Evolutionary conservation across 2,888 invertebrate species (phyloP), one percentile per base, ranked within the genome.

Genomic region (Plebejus melissa): DNA sequence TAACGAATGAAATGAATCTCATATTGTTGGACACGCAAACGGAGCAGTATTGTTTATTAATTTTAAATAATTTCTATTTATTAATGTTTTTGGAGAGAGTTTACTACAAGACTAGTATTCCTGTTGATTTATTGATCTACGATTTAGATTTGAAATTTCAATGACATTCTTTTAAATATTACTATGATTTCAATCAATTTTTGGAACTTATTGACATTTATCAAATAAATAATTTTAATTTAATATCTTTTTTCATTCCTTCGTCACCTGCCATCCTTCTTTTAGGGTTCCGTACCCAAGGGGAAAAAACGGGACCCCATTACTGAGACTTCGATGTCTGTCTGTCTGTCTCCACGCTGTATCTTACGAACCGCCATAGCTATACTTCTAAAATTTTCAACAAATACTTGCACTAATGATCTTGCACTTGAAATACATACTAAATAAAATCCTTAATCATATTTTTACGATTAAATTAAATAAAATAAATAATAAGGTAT

Each of bases 31-130:
- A 22, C 9, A 32, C 28, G 28, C 28, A 72, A 72, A 72, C 22
- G 72, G 32, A 72, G 54, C 72, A 72, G 54, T 72, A 54, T 71
- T 71, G 50, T 72, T 54, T 46, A 28, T 65, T 65, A 32, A 54
- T 32, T 50, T 28, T 72, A 54, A 54, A 72, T 54, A 72, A 22
- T 50, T 28, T 72, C 13, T 72, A 72, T 72, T 72, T 72, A 72
- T 32, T 50, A 28, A 46, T 5, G 41, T 72, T 54, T 72, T 72
- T 0, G 54, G 72, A 72, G 72, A 72, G 72, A 72, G 72, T 54
- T 65, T 65, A 54, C 50, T 72, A 50, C 72, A 54, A 54, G 54
- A 50, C 72, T 72, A 72, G 72, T 54, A 72, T 72, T 54, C 32
- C 54, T 50, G 22, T 36, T 69, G 69, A 46, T 41, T 71, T 71